Evolutionary conservation across 2,797 vertebrate genomes (phyloP).

Genomic region (Myripristis murdjan): DNA sequence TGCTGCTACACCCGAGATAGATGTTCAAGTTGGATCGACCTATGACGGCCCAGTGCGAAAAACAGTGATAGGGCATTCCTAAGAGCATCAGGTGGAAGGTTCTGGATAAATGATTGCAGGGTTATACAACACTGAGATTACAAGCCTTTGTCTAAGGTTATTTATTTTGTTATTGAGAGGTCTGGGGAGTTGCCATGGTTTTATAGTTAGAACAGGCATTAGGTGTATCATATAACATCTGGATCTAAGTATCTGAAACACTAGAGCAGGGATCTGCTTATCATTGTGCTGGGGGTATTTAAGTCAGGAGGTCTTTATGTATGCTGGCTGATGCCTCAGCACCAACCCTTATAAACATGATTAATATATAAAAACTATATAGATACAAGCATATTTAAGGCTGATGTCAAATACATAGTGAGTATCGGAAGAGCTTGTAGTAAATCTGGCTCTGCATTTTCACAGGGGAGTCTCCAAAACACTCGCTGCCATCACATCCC

Average conservation of each 20-base stretch:
- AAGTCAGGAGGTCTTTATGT: constrained; percentile 19
- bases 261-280: constrained; percentile 48
- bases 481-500: constrained; percentile 63
- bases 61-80: constrained; percentile 22
- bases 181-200: constrained; percentile 42
- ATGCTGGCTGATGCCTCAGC: neutral
- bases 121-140: constrained; percentile 49
- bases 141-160: constrained; percentile 32
- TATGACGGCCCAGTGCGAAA: constrained; percentile 44
- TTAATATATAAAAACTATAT: neutral
- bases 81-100: constrained; percentile 42
- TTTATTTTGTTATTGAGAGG: constrained; percentile 48
- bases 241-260: constrained; percentile 36
- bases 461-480: constrained; percentile 60
- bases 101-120: constrained; percentile 53
- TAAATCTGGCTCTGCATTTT: constrained; percentile 33
- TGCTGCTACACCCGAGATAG: constrained; percentile 45
- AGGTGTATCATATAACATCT: constrained; percentile 54
- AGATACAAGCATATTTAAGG: constrained; percentile 15
- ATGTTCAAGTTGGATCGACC: constrained; percentile 54
- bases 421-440: constrained; percentile 10
- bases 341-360: constrained; percentile 10
- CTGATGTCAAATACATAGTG: neutral
- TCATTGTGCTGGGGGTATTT: neutral
- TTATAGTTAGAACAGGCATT: constrained; percentile 33